Conservation (phyloP, 2,888 invertebrate genomes). For the Iselma pallidipennis region DNA sequence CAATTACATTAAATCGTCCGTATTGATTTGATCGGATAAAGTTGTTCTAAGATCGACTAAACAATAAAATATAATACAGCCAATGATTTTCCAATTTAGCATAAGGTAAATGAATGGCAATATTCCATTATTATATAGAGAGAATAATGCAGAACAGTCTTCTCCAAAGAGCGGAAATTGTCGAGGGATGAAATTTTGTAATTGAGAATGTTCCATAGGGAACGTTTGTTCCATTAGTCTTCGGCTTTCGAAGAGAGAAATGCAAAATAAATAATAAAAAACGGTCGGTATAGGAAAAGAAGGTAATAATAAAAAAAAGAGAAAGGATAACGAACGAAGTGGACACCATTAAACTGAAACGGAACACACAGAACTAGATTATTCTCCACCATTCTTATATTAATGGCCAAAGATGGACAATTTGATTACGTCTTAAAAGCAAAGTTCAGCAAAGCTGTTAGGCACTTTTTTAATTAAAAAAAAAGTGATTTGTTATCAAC, state of each 20-base stretch:
- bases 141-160: slow-evolving; percentile 25
- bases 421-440: slow-evolving; percentile 3
- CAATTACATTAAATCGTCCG: slow-evolving; percentile 14
- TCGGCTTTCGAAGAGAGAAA: slow-evolving; percentile 41
- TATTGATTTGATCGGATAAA: slow-evolving; percentile 18
- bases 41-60: slow-evolving; percentile 15
- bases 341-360: no score
- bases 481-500: no score
- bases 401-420: no score
- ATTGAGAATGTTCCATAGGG: slow-evolving; percentile 46
- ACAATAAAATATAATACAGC: slow-evolving; percentile 28
- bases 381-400: no score
- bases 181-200: slow-evolving; percentile 45
- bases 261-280: slow-evolving; percentile 43
- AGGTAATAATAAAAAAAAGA: not conserved
- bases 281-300: not conserved
- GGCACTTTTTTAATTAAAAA: not conserved
- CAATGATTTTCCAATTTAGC: slow-evolving; percentile 41
- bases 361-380: no score
- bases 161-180: slow-evolving; percentile 34
- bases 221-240: slow-evolving; percentile 44
- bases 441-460: not conserved
- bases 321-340: not conserved
- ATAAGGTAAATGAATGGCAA: slow-evolving; percentile 41
- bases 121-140: slow-evolving; percentile 34